Evolutionary conservation across 1,140 invertebrate species (phyloP).

Genomic region (Rhyacophila brunnea): DNA sequence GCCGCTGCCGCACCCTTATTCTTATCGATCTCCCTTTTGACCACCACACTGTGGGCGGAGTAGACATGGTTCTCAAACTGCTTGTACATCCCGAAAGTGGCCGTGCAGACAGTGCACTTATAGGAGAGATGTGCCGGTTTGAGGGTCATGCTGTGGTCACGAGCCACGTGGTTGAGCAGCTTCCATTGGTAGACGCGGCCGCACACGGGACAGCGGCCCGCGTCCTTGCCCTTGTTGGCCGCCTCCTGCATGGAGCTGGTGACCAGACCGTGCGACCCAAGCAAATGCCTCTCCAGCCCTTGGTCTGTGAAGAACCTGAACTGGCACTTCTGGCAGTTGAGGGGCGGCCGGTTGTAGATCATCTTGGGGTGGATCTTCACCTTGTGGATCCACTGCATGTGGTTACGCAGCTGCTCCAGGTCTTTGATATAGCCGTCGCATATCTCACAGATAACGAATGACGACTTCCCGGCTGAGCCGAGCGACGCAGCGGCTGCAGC

Average conservation of each 20-base stretch:
- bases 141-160: slow-evolving; percentile 86
- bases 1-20: slow-evolving; percentile 43
- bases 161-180: slow-evolving; percentile 83
- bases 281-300: slow-evolving; percentile 87
- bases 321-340: slow-evolving; percentile 96
- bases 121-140: slow-evolving; percentile 91
- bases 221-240: slow-evolving; percentile 91
- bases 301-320: slow-evolving; percentile 74
- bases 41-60: slow-evolving; percentile 84
- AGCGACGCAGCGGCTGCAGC: slow-evolving; percentile 48
- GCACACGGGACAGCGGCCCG: slow-evolving; percentile 89
- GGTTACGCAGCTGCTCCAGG: slow-evolving; percentile 86
- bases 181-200: slow-evolving; percentile 92
- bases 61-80: slow-evolving; percentile 94
- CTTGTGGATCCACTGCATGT: slow-evolving; percentile 96
- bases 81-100: slow-evolving; percentile 93
- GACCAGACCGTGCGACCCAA: slow-evolving; percentile 90
- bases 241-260: slow-evolving; percentile 95
- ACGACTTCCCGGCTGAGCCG: slow-evolving; percentile 59
- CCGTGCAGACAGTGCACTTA: slow-evolving; percentile 92
- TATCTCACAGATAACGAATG: slow-evolving; percentile 92
- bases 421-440: slow-evolving; percentile 95
- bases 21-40: slow-evolving; percentile 74
- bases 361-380: slow-evolving; percentile 95
- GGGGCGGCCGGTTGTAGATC: slow-evolving; percentile 90